Evolutionary conservation across 2,888 invertebrate species (phyloP), one percentile per base, ranked within the genome.

Genomic region (Drosophila crucigera): DNA sequence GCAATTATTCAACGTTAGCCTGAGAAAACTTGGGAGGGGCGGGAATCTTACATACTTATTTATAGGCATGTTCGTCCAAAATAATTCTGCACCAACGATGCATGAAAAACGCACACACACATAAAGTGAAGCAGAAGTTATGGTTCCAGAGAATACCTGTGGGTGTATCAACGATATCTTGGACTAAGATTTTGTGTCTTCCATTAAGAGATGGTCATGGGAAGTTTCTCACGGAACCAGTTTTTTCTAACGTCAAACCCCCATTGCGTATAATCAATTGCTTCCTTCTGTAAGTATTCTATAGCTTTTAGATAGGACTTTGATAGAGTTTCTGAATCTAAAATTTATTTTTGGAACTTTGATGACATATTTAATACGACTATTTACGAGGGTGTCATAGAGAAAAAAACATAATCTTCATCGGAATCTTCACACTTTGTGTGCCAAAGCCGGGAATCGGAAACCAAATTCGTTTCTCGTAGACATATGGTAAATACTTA

Each of bases 51-150:
- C 64, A 68, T 61, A 68, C 33, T 28, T 53, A 43, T 35, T 67
- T 69, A 69, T 65, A 75, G 59, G 53, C 77, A 71, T 67, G 65
- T 69, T 69, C 65, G 69, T 62, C 61, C 73, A 75, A 78, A 69
- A 78, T 64, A 76, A 78, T 77, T 78, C 67, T 69, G 69, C 72
- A 72, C 56, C 80, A 82, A 65, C 84, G 62, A 80, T 80, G 80
- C 87, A 80, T 85, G 80, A 82, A 82, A 70, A 64, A 61, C 70
- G 68, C 63, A 73, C 65, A 54, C 73, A 64, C 53, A 35, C 31
- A 31, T 53, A 67, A 55, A 58, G 59, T 25, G 4, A 56, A 56
- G 54, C 33, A 43, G 28, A 58, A 63, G 37, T 41, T 65, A 64
- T 74, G 53, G 19, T 25, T 64, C 50, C 41, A n/a, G 35, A 53